Evolutionary conservation across 1,140 invertebrate genomes (phyloP).

Genomic region (Platorchestia sp.): DNA sequence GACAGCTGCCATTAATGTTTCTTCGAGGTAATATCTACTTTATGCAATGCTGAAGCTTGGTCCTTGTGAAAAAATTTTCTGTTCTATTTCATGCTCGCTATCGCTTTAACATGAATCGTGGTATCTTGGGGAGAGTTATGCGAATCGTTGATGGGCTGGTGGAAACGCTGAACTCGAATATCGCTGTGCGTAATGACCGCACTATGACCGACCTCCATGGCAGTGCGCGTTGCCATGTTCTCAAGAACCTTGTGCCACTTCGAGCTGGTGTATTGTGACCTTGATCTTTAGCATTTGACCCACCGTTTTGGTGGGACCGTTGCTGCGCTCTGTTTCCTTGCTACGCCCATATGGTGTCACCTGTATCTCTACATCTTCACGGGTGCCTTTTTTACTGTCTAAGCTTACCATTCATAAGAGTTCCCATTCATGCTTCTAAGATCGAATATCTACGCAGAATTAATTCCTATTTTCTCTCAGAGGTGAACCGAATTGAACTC

Average conservation of each 20-base stretch:
- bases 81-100: background rate
- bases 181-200: background rate
- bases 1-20: background rate
- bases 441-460: too few species aligned
- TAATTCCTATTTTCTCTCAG: too few species aligned
- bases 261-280: background rate
- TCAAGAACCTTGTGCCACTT: slow-evolving; percentile 45
- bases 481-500: too few species aligned
- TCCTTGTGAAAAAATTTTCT: background rate
- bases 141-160: background rate
- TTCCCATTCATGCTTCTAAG: too few species aligned
- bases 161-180: background rate
- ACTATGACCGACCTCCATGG: background rate
- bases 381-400: background rate
- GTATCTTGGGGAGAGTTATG: background rate
- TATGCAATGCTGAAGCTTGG: background rate
- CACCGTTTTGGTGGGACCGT: background rate
- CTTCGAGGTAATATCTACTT: background rate
- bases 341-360: background rate
- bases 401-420: too few species aligned
- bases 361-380: background rate
- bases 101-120: background rate
- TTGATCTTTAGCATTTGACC: slow-evolving; percentile 22
- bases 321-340: background rate
- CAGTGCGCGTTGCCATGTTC: slow-evolving; percentile 44